Percentiles rank a stretch among this genome's conserved stretches.
Conservation (phyloP, 2,888 invertebrate genomes). For the Polydesmus complanatus region DNA sequence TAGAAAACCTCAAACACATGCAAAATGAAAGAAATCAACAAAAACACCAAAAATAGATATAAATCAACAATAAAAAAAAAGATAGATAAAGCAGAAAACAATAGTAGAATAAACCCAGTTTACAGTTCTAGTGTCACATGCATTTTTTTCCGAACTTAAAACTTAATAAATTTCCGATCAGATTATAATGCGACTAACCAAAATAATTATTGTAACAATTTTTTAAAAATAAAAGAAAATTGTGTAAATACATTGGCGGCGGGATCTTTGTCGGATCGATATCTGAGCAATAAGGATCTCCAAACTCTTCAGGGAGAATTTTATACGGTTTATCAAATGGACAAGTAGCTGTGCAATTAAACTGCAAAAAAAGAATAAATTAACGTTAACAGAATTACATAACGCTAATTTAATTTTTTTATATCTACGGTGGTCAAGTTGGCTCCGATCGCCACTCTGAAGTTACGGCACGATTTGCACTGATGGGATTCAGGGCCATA, state of each 20-base stretch:
- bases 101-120: too few relatives aligned
- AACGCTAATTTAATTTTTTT: not conserved
- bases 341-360: conserved; percentile 73
- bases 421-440: conserved; percentile 19
- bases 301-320: conserved; percentile 52
- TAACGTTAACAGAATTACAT: not conserved
- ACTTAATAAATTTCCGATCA: conserved; percentile 23
- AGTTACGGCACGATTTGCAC: conserved; percentile 62
- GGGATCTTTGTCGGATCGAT: conserved; percentile 33
- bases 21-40: too few relatives aligned
- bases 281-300: conserved; percentile 64
- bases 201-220: conserved; percentile 1
- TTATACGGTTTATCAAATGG: conserved; percentile 62
- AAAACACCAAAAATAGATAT: too few relatives aligned
- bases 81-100: too few relatives aligned
- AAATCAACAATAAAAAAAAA: conserved; percentile 12
- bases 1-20: too few relatives aligned
- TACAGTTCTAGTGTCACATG: too few relatives aligned
- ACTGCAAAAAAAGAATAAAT: conserved; percentile 33
- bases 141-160: too few relatives aligned
- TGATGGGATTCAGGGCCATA: conserved; percentile 58
- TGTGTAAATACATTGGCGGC: not conserved
- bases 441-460: conserved; percentile 48
- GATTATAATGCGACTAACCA: not conserved
- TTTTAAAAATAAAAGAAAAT: conserved; percentile 3